Conservation (phyloP, 2,797 vertebrate genomes). For the Xiphorhynchus erythropygius region DNA sequence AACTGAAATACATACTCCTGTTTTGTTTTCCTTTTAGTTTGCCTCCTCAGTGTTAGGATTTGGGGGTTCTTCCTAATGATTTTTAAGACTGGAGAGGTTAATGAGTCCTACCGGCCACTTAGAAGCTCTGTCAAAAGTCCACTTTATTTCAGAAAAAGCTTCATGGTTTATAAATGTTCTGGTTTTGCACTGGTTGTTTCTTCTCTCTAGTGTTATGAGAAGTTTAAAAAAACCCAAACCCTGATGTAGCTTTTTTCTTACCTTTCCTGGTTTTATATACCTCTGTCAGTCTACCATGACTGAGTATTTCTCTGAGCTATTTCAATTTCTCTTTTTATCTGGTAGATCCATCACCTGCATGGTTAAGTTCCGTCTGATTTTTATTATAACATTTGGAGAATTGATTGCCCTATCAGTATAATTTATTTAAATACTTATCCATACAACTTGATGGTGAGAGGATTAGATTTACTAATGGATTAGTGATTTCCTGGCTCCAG, state of each 20-base stretch:
- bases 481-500: neutral
- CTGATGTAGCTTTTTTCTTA: neutral
- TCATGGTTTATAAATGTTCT: neutral
- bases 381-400: neutral
- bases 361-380: neutral
- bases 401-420: neutral
- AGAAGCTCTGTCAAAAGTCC: neutral
- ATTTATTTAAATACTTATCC: slow-evolving; percentile 30
- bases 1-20: neutral
- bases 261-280: neutral
- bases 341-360: neutral
- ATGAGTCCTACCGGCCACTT: neutral
- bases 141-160: neutral
- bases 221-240: neutral
- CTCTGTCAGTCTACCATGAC: neutral
- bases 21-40: neutral
- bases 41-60: neutral
- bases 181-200: neutral
- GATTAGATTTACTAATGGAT: slow-evolving; percentile 15
- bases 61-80: neutral
- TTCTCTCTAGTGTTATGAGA: neutral
- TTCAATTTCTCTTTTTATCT: neutral
- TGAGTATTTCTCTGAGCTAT: neutral
- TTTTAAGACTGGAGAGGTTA: neutral
- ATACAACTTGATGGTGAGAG: neutral